A percentile compares a stretch with the other conserved stretches of the same genome.
These are phyloP conservation scores for Cyanoderma ruficeps DNA, from an alignment of 2,113 vertebrate species.

Conservation along the genomic window DNA sequence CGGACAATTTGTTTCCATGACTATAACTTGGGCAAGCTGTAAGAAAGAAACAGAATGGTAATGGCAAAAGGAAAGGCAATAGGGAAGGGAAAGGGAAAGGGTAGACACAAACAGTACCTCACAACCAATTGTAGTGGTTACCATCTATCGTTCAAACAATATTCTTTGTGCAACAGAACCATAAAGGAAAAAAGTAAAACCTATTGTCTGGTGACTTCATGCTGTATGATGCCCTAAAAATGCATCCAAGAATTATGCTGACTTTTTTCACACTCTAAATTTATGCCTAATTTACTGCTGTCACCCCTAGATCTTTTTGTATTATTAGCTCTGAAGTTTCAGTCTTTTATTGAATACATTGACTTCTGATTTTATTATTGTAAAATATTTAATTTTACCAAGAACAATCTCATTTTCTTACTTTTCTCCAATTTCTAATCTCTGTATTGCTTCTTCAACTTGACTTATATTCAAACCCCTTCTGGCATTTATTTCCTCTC, in stretches of 20 bases:
- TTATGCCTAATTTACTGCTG: background rate
- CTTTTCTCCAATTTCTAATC: conserved; percentile 21
- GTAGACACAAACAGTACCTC: background rate
- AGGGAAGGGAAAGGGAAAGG: background rate
- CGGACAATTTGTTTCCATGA: background rate
- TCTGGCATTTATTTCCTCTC: conserved; percentile 39
- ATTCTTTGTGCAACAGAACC: background rate
- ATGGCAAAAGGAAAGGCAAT: background rate
- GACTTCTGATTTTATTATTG: background rate
- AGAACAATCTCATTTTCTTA: conserved; percentile 18
- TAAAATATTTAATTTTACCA: conserved; percentile 26
- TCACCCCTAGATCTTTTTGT: background rate
- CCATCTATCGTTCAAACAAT: background rate
- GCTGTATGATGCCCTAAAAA: background rate
- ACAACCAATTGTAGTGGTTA: background rate
- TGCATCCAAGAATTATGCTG: background rate
- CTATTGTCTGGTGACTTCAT: background rate
- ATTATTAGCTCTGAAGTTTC: background rate
- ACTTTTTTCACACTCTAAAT: background rate
- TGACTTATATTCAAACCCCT: conserved; percentile 25
- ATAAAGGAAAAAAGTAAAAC: background rate
- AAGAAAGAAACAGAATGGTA: background rate
- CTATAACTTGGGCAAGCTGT: background rate
- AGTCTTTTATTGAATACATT: background rate
- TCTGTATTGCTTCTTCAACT: conserved; percentile 2